phyloP scores from a whole-genome alignment of 2,888 invertebrate species.

The Drosophila aldrichi region DNA sequence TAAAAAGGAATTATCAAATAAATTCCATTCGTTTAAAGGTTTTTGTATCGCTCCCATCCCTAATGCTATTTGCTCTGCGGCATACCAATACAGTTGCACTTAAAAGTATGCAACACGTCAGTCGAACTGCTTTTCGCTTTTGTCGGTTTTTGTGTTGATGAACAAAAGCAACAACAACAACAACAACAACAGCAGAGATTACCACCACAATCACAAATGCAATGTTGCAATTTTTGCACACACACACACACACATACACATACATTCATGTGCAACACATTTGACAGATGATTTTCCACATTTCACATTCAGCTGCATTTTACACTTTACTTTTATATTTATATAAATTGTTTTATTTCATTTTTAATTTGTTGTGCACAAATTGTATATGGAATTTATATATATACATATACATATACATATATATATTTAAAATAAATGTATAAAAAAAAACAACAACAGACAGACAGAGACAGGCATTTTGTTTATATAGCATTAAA shows the following conservation, averaged over 20 bases:
- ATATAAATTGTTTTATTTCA: neutral
- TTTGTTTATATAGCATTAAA: constrained; percentile 62
- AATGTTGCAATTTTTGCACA: constrained; percentile 42
- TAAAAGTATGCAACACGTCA: constrained; percentile 59
- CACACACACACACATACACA: neutral
- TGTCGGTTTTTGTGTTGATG: constrained; percentile 11
- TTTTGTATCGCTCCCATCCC: constrained; percentile 1
- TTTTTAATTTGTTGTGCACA: constrained; percentile 32
- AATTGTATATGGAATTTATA: constrained; percentile 52
- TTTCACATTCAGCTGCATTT: constrained; percentile 57
- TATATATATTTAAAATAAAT: constrained; percentile 49
- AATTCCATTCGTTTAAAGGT: constrained; percentile 11
- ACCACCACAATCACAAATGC: constrained; percentile 47
- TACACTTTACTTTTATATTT: constrained; percentile 1
- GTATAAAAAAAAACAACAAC: constrained; percentile 25
- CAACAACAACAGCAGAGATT: constrained; percentile 33
- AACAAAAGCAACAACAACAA: constrained; percentile 27
- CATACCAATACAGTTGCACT: constrained; percentile 38
- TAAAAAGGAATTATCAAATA: neutral
- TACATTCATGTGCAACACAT: constrained; percentile 32
- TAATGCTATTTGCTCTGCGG: constrained; percentile 15
- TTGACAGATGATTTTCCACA: constrained; percentile 74
- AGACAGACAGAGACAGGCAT: constrained; percentile 11
- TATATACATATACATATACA: constrained; percentile 10
- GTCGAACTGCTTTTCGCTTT: constrained; percentile 20